Percentiles rank a stretch among this genome's conserved stretches.
Conservation (phyloP, 2,888 invertebrate species). For the Elmis aenea region DNA sequence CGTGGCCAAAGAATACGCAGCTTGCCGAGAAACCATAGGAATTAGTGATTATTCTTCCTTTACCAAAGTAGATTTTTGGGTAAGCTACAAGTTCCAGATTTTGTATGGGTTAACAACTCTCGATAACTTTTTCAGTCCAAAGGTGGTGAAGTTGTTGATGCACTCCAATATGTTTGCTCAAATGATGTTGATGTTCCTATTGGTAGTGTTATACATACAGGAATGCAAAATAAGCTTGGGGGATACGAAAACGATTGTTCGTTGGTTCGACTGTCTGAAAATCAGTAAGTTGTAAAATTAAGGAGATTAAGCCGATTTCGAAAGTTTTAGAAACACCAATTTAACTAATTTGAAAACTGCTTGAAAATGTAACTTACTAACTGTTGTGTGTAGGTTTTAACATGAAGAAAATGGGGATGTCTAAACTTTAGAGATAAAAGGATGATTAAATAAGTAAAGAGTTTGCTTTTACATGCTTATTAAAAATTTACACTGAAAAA, state of each 20-base stretch:
- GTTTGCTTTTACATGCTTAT: too few relatives aligned
- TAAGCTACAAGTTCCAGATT: too few relatives aligned
- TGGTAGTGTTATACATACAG: constrained; percentile 92
- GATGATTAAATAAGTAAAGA: too few relatives aligned
- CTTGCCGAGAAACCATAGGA: constrained; percentile 88
- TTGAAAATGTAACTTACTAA: too few relatives aligned
- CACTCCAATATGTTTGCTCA: constrained; percentile 89
- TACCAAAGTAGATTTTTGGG: constrained; percentile 92
- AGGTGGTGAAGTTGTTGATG: constrained; percentile 80
- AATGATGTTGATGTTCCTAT: constrained; percentile 93
- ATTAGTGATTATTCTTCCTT: constrained; percentile 96
- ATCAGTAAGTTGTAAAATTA: constrained; percentile 62
- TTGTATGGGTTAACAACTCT: too few relatives aligned
- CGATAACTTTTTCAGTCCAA: constrained; percentile 72
- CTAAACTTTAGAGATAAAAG: too few relatives aligned
- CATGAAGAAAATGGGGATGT: too few relatives aligned
- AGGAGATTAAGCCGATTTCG: neutral
- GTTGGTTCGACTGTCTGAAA: constrained; percentile 77
- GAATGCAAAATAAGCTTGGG: constrained; percentile 92
- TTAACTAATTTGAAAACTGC: too few relatives aligned
- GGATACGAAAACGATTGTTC: constrained; percentile 99
- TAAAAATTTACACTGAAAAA: too few relatives aligned
- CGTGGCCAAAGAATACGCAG: constrained; percentile 84
- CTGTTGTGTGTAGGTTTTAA: too few relatives aligned
- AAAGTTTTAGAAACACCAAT: too few relatives aligned